phyloP scores from a whole-genome alignment of 1,140 invertebrate species.

The Papilio aristodemus region DNA sequence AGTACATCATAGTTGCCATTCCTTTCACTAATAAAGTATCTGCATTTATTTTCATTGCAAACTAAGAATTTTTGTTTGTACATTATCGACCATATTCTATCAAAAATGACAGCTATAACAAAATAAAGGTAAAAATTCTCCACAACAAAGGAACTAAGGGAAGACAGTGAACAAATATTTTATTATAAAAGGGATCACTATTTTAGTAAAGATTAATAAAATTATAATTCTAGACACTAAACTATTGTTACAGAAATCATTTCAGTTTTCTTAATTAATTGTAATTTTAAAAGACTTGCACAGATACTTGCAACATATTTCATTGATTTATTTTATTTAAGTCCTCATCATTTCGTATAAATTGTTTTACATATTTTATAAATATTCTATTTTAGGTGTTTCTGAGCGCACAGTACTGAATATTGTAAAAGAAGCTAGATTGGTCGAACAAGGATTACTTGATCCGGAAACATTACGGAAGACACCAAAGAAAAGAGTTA shows the following conservation, averaged over 20 bases:
- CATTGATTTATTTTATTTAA: too few species aligned
- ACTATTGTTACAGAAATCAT: too few species aligned
- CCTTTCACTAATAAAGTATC: neutral
- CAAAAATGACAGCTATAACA: neutral
- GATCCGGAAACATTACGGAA: slow-evolving; percentile 71
- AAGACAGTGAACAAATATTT: too few species aligned
- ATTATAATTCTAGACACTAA: too few species aligned
- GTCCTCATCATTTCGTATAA: neutral
- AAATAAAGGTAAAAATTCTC: neutral
- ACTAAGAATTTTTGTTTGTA: neutral
- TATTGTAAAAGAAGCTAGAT: slow-evolving; percentile 68
- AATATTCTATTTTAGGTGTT: slow-evolving; percentile 58
- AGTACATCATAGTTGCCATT: neutral
- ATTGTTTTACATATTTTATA: slow-evolving; percentile 23
- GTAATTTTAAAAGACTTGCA: too few species aligned
- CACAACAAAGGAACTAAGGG: too few species aligned
- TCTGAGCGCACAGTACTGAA: slow-evolving; percentile 71
- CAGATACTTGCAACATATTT: too few species aligned
- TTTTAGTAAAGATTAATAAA: too few species aligned
- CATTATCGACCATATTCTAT: neutral
- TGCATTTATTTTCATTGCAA: neutral
- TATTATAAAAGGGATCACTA: too few species aligned
- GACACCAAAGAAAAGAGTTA: slow-evolving; percentile 66
- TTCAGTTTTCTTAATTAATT: too few species aligned
- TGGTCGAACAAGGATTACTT: slow-evolving; percentile 70